These are phyloP conservation scores for Ascaphus truei DNA, from an alignment of 2,113 vertebrate species.

Conservation along the genomic window DNA sequence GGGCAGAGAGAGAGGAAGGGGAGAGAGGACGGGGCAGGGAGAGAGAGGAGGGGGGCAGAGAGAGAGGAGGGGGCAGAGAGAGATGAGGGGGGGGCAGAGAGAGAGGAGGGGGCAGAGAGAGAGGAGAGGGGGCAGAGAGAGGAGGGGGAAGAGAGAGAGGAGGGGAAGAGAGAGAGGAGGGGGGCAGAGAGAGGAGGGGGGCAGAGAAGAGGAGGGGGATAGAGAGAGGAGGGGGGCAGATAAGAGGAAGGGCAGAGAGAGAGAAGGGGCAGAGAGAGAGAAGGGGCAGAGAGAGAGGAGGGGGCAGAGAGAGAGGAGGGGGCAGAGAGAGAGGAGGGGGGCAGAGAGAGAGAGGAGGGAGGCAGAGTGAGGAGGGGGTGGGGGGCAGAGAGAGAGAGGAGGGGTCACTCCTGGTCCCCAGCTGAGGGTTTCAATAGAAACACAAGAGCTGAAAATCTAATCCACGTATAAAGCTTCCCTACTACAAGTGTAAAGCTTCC, in stretches of 20 bases:
- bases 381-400: no score
- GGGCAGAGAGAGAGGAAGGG: conserved; percentile 39
- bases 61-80: conserved; percentile 33
- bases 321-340: no score
- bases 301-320: no score
- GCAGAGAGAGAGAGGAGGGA: no score
- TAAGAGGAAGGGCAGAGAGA: background rate
- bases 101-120: conserved; percentile 29
- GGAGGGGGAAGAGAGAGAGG: background rate
- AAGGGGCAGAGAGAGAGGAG: background rate
- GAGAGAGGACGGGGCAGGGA: conserved; percentile 49
- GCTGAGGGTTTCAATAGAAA: no score
- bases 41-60: conserved; percentile 44
- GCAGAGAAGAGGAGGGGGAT: background rate
- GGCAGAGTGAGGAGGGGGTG: no score
- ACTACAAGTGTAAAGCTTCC: no score
- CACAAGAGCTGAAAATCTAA: no score
- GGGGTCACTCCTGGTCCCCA: no score
- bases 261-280: background rate
- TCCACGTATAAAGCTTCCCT: no score
- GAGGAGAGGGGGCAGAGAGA: conserved; percentile 21
- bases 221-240: background rate
- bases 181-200: background rate
- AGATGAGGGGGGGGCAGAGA: background rate
- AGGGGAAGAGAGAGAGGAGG: conserved; percentile 27